Evolutionary conservation across 2,888 invertebrate species (phyloP), one percentile per base, ranked within the genome.

Genomic region (Phalera bucephala): DNA sequence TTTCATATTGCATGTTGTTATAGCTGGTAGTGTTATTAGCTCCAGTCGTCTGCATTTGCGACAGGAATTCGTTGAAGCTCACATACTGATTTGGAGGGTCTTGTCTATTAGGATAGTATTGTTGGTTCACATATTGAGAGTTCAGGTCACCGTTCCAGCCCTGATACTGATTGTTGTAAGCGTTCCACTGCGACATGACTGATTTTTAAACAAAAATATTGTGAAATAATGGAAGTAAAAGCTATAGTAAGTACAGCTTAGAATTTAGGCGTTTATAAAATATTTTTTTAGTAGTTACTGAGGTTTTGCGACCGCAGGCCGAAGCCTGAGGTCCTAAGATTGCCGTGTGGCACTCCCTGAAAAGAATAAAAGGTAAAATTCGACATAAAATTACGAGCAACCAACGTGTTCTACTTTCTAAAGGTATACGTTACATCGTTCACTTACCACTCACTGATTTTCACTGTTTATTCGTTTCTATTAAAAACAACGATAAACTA

Each of bases 171-270:
- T 79, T 79, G 45, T 85, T 84, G 49, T 80, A 86, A 54, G 61
- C 55, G 63, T 88, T 89, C 88, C 88, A 87, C 65, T 89, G 82
- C 46, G 87, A 85, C 88, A 89, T 89, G 37, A 51, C 78, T 52
- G 49, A 35, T 36, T 36, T 14, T 27, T 40, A 46, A 32, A 9
- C 28, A 37, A 40, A 40, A 54, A 65, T 63, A 47, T 72, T 72
- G 67, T 60, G 70, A 69, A 75, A 75, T 70, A 63, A 49, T 62
- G 44, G 48, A 35, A 45, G 35, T 32, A 40, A n/a, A n/a, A n/a
- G 49, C 36, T 34, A 48, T 41, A 33, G 38, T 46, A 52, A 36
- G 47, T 43, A 39, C 31, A 37, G 45, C 31, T 38, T 40, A 41
- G 37, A 48, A 46, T 57, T 68, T 60, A 39, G 47, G 20, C 45